phyloP scores from a whole-genome alignment of 2,797 vertebrate species.

The Bradypodion ventrale region DNA sequence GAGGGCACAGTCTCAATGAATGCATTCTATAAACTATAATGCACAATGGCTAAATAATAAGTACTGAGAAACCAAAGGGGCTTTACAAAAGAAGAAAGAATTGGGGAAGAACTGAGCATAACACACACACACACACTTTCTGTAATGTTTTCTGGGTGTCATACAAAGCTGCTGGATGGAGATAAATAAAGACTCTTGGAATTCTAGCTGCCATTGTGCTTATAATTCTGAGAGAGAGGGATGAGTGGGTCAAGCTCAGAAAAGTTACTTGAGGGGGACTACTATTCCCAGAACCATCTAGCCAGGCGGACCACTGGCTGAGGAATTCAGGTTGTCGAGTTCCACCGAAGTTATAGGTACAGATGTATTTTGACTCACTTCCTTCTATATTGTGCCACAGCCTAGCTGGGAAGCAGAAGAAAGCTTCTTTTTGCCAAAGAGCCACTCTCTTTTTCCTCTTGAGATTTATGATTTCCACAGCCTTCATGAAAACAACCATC shows the following conservation, averaged over 20 bases:
- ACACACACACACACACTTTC: no score
- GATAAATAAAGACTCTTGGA: background rate
- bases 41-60: background rate
- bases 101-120: background rate
- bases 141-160: background rate
- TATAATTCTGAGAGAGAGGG: background rate
- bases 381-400: background rate
- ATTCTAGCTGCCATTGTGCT: background rate
- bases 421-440: background rate
- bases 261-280: background rate
- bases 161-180: background rate
- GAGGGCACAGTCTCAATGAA: background rate
- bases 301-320: background rate
- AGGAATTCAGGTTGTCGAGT: background rate
- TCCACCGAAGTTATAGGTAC: background rate
- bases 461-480: background rate
- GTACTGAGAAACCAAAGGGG: background rate
- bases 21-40: background rate
- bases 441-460: background rate
- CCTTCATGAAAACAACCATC: constrained; percentile 14
- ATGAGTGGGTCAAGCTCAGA: background rate
- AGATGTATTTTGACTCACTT: background rate
- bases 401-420: background rate
- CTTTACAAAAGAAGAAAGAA: background rate
- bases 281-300: background rate